phyloP scores from a whole-genome alignment of 2,113 vertebrate genomes.

The Rhinogobius similis region DNA sequence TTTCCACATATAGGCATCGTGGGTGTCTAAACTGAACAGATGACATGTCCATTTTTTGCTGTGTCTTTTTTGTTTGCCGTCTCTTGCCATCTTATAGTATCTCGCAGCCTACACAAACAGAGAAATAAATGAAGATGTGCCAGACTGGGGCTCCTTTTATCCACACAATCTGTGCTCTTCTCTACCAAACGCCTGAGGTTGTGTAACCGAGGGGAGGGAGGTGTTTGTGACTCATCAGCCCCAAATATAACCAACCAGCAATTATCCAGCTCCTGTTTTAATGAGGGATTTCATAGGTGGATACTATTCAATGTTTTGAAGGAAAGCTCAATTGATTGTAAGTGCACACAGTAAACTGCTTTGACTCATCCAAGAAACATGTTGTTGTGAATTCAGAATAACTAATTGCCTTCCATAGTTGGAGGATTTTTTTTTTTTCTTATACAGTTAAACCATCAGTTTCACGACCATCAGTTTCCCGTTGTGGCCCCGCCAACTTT shows the following conservation, averaged over 20 bases:
- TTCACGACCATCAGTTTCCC: too few species aligned
- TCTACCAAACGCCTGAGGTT: conserved; percentile 52
- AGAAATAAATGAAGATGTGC: conserved; percentile 69
- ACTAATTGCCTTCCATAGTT: background rate
- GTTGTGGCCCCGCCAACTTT: too few species aligned
- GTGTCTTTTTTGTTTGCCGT: conserved; percentile 10
- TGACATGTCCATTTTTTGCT: conserved; percentile 36
- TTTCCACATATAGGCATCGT: conserved; percentile 50
- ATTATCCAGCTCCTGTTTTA: conserved; percentile 62
- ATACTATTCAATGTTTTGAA: conserved; percentile 17
- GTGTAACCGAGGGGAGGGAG: conserved; percentile 50
- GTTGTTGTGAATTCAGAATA: conserved; percentile 7
- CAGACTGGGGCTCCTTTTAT: conserved; percentile 51
- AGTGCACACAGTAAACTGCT: background rate
- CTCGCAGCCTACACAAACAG: conserved; percentile 56
- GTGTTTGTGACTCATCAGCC: conserved; percentile 63
- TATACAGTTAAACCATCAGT: too few species aligned
- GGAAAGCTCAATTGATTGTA: background rate
- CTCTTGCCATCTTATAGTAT: conserved; percentile 24
- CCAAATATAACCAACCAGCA: conserved; percentile 59
- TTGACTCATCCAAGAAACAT: background rate
- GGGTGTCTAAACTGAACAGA: conserved; percentile 47
- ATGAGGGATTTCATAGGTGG: conserved; percentile 40
- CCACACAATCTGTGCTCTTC: conserved; percentile 25
- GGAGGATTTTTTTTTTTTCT: too few species aligned